Evolutionary conservation across 2,797 vertebrate species (phyloP), one percentile per base, ranked within the genome.

Genomic region (Sitta carolinensis): DNA sequence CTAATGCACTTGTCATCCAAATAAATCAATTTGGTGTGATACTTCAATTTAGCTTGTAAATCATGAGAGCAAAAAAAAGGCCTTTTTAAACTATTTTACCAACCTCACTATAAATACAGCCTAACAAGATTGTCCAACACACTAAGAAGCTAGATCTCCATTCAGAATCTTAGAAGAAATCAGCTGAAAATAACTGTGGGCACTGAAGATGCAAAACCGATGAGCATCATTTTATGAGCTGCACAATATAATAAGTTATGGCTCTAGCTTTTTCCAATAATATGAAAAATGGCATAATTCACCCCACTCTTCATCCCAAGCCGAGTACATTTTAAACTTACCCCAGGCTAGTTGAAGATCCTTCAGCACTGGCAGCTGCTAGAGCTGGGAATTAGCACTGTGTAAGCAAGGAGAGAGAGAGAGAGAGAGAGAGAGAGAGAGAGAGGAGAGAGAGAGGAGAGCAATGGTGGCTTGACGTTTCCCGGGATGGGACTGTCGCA

Each of bases 401-500:
- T 95, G 94, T 51, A 88, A 93, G 93, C 91, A 93, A 83, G 83
- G 87, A 96, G 58, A 90, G 93, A n/a, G 45, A 68, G 67, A 67
- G 51, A n/a, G 51, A 47, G 68, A 34, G 79, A 92, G 83, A 91
- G 80, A 34, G 79, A 92, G 87, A 96, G 58, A 90, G 93, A n/a
- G 45, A 68, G 67, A 67, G 51, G n/a, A n/a, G 51, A 47, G 68
- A 34, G 79, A 92, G 83, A 91, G 80, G 79, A 94, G 93, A 95
- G 86, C 83, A 81, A 20, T 27, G 55, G 64, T 89, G 91, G 83
- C 66, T 94, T 96, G 96, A 87, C 73, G 58, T 95, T 93, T 97
- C 96, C 94, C 82, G 82, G 95, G 97, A 97, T 54, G 92, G 97
- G 97, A 97, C 96, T 96, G 97, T 98, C 97, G 96, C 94, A 93